These are phyloP conservation scores for Campoletis raptor DNA, from an alignment of 2,888 invertebrate genomes.

Conservation along the genomic window DNA sequence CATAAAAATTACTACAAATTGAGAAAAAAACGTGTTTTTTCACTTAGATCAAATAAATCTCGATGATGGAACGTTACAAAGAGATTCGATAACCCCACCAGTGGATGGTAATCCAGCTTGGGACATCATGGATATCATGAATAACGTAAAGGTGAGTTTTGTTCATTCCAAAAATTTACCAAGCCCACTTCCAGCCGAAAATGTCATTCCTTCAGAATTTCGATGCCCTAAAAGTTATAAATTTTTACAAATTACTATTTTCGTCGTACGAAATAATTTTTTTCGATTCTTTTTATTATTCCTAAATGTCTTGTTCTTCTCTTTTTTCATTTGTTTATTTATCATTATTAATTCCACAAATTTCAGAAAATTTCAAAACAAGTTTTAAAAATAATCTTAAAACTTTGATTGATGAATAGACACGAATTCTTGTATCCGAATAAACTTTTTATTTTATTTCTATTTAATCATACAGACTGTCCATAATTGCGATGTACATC, in stretches of 20 bases:
- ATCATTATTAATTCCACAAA: too few relatives aligned
- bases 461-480: slow-evolving; percentile 78
- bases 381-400: too few relatives aligned
- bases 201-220: not conserved
- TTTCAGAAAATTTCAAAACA: too few relatives aligned
- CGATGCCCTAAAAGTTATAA: not conserved
- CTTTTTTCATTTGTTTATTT: too few relatives aligned
- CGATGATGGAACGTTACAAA: slow-evolving; percentile 81
- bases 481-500: slow-evolving; percentile 86
- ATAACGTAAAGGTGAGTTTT: slow-evolving; percentile 87
- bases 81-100: slow-evolving; percentile 80
- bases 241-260: not conserved
- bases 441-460: not conserved
- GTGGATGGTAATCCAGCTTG: slow-evolving; percentile 86
- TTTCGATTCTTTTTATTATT: too few relatives aligned
- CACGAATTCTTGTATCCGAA: not conserved
- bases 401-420: too few relatives aligned
- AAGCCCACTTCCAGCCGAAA: not conserved
- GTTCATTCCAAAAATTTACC: not conserved
- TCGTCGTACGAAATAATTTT: too few relatives aligned
- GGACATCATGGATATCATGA: slow-evolving; percentile 91
- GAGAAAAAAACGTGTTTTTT: slow-evolving; percentile 1
- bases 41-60: slow-evolving; percentile 82
- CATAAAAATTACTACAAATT: not conserved
- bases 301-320: too few relatives aligned